Conservation (phyloP, 2,888 invertebrate genomes). For the Holacanthella duospinosa region DNA sequence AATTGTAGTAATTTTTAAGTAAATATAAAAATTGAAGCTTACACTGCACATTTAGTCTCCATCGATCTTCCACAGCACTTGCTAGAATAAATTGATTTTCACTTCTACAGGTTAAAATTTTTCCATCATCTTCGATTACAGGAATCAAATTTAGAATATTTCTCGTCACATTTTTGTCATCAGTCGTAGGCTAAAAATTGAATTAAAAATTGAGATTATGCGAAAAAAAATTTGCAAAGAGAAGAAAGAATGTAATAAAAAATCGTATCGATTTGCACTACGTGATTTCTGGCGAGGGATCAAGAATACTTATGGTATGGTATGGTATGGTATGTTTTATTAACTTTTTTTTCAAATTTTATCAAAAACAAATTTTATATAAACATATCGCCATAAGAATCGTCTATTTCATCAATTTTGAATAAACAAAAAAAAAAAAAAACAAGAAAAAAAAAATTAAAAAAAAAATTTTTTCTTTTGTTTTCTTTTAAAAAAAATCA, state of each 20-base stretch:
- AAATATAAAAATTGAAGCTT: slow-evolving; percentile 54
- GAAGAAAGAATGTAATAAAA: no score
- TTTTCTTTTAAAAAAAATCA: no score
- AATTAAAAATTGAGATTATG: neutral
- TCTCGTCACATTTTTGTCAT: slow-evolving; percentile 64
- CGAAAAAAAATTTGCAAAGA: no score
- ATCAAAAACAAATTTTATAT: neutral
- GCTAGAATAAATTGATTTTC: slow-evolving; percentile 75
- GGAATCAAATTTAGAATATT: slow-evolving; percentile 75
- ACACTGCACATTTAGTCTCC: slow-evolving; percentile 79
- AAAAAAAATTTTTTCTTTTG: neutral
- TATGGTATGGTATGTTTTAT: no score
- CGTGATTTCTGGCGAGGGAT: no score
- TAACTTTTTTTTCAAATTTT: no score
- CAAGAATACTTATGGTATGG: no score
- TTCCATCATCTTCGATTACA: slow-evolving; percentile 75
- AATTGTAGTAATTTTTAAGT: neutral
- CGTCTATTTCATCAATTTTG: neutral
- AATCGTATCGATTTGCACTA: no score
- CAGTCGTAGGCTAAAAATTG: slow-evolving; percentile 49
- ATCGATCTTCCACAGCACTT: slow-evolving; percentile 74
- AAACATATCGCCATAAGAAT: no score
- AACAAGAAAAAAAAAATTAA: neutral
- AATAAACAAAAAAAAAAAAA: no score
- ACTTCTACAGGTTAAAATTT: slow-evolving; percentile 74